Evolutionary conservation across 1,140 invertebrate genomes (phyloP).

Genomic region (Neodiprion pinetum): DNA sequence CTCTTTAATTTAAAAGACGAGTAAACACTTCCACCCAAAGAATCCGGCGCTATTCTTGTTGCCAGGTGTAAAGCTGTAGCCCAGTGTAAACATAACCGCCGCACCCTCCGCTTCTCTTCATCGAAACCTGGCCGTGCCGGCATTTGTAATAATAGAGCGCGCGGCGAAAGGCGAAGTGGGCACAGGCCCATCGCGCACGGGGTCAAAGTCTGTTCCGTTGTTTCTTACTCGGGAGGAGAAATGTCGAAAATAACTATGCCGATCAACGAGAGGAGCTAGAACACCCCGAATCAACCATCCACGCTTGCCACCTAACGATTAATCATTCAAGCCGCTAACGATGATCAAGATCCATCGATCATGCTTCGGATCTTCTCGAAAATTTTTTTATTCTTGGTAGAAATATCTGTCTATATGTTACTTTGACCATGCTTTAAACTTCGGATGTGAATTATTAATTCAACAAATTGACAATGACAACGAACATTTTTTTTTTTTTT

Average conservation of each 20-base stretch:
- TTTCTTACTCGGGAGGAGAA: neutral
- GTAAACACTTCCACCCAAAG: constrained; percentile 16
- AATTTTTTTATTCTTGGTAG: too few species aligned
- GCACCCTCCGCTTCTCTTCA: neutral
- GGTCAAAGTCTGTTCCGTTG: neutral
- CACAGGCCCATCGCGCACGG: neutral
- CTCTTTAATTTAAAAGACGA: constrained; percentile 15
- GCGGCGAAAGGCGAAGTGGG: constrained; percentile 1
- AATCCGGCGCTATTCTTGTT: constrained; percentile 49
- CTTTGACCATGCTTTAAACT: too few species aligned
- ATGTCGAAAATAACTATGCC: neutral
- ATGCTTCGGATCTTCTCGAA: too few species aligned
- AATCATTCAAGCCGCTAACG: too few species aligned
- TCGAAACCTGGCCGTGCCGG: neutral
- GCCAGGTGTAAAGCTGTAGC: constrained; percentile 57
- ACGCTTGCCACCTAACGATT: too few species aligned
- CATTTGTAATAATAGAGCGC: constrained; percentile 3
- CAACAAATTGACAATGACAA: too few species aligned
- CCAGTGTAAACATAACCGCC: constrained; percentile 40
- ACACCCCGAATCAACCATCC: too few species aligned
- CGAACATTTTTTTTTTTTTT: too few species aligned
- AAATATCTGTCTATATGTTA: too few species aligned
- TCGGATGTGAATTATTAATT: too few species aligned
- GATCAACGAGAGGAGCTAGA: too few species aligned
- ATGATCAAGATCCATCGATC: too few species aligned